Evolutionary conservation across 2,113 vertebrate species (phyloP), one percentile per base, ranked within the genome.

Genomic region (Charadrius vociferus): DNA sequence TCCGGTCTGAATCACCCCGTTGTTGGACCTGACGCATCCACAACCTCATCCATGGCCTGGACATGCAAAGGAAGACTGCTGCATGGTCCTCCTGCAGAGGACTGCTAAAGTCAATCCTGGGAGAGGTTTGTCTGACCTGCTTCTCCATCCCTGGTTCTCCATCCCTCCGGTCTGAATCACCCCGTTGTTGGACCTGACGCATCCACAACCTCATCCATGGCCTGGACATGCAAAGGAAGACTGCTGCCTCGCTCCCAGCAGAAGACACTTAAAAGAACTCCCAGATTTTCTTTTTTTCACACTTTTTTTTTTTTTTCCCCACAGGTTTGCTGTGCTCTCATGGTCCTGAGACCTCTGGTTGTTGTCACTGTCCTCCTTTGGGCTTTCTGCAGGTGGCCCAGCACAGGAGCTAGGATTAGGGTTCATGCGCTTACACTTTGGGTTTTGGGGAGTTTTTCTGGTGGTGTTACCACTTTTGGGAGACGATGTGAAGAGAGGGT

Each of bases 311-410:
- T n/a, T n/a, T n/a, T n/a, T n/a, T n/a, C n/a, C n/a, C n/a, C n/a
- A n/a, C n/a, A n/a, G 30, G 30, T 55, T 92, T 53, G 49, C 56
- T 3, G 0, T 13, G 14, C 59, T 72, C 32, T 67, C 6, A 3
- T 0, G 1, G 5, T 29, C n/a, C 1, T 32, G 1, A 62, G 32
- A 56, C 32, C 41, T 36, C 36, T 9, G 1, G 21, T 9, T 61
- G 81, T 16, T 22, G 17, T 27, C 66, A 14, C 30, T 11, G 45
- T 24, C 47, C 12, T 53, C 56, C 56, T n/a, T 14, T 7, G 20
- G 56, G 67, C 43, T 32, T 68, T 20, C 52, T 16, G 50, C 63
- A 50, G 65, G 29, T 8, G n/a, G 29, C 45, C n/a, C 43, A 49
- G 65, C 6, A 5, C 36, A 14, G 55, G 30, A n/a, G 22, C 29